These are phyloP conservation scores for Crematogaster levior DNA, from an alignment of 2,888 invertebrate genomes.

Conservation along the genomic window DNA sequence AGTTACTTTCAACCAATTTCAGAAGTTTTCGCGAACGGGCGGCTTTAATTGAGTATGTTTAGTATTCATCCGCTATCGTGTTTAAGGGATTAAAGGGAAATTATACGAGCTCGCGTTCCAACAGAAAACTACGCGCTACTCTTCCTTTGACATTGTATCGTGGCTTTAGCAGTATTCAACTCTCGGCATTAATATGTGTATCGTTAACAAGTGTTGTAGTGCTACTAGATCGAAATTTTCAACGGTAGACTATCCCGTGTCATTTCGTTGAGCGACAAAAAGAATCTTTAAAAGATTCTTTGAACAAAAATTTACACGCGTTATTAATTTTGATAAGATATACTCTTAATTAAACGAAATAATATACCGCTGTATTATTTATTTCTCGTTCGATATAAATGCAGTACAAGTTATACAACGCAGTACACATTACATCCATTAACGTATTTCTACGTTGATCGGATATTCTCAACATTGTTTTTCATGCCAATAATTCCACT, in stretches of 20 bases:
- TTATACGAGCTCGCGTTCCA: conserved; percentile 64
- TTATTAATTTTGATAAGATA: conserved; percentile 13
- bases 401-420: too few species aligned
- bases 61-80: conserved; percentile 75
- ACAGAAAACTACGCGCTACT: conserved; percentile 59
- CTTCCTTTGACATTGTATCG: conserved; percentile 53
- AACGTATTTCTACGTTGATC: conserved; percentile 29
- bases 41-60: conserved; percentile 74
- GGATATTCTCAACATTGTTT: conserved; percentile 50
- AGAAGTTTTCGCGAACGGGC: conserved; percentile 54
- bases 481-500: conserved; percentile 13
- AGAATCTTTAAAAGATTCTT: background rate
- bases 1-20: conserved; percentile 76
- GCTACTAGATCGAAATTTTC: conserved; percentile 7
- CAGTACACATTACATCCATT: too few species aligned
- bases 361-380: background rate
- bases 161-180: conserved; percentile 10
- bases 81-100: conserved; percentile 76
- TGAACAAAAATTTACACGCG: background rate
- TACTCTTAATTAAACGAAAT: background rate
- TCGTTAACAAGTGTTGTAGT: conserved; percentile 7
- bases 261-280: background rate
- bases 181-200: conserved; percentile 17
- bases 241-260: background rate
- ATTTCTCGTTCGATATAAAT: background rate